Base-by-base conservation (phyloP, 2,797 vertebrate genomes). In the Acipenser ruthenus region DNA sequence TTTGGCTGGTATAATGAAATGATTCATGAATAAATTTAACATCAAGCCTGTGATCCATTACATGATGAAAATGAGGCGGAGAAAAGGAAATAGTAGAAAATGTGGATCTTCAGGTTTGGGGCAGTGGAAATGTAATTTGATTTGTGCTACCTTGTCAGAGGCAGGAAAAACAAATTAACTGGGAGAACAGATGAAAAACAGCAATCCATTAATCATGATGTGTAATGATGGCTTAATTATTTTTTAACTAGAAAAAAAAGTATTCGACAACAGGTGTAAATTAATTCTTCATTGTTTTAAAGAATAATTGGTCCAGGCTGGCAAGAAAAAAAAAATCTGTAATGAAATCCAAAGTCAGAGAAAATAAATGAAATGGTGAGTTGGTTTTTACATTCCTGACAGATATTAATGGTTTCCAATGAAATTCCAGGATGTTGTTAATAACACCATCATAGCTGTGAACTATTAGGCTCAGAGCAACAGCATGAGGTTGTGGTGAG, bases 231-330 rank as follows among this genome's bases (percentile, higher is more conserved):
- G 79, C 84, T 88, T 86, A 83, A 88, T 90, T 87, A 84, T 83
- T 86, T 85, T 83, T 72, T 85, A 81, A 81, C 73, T 70, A 79
- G 73, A 66, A 84, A 82, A 86, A 83, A 77, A 59, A 70, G 72
- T 77, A 80, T 82, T 84, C 81, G 87, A 86, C 80, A 87, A 88
- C 86, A 88, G 87, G 87, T 87, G 89, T 82, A 85, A 88, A 91
- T 85, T 80, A 87, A 86, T 88, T 87, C 84, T 84, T 83, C 75
- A 71, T 84, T 80, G 85, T 78, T 87, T 83, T 83, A 85, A 83
- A 81, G 83, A 86, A 81, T 75, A 83, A 89, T 78, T 79, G 81
- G 86, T 83, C 82, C 80, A 83, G 87, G 85, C 86, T 86, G 81
- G 81, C 85, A 75, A 69, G 79, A 78, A 82, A 84, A 66, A 37